Evolutionary conservation across 2,888 invertebrate genomes (phyloP).

Genomic region (Linnaemya vulpina): DNA sequence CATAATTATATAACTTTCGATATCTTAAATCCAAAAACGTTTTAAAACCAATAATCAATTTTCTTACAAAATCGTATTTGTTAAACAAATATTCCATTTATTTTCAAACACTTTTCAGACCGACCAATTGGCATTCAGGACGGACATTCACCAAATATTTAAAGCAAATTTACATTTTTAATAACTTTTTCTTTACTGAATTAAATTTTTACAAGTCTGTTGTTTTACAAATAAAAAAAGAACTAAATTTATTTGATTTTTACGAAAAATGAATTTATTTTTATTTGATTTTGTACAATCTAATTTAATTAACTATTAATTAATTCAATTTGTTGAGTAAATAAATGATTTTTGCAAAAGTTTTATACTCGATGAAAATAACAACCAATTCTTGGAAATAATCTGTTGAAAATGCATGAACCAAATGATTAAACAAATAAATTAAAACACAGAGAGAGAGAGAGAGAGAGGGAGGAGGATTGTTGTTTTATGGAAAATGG

Average conservation of each 20-base stretch:
- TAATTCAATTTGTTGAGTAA: constrained; percentile 59
- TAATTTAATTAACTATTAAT: constrained; percentile 37
- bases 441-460: too few species aligned
- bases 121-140: constrained; percentile 80
- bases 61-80: constrained; percentile 9
- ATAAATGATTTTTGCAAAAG: constrained; percentile 56
- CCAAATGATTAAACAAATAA: constrained; percentile 46
- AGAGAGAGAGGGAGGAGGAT: too few species aligned
- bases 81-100: constrained; percentile 61
- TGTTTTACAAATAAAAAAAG: constrained; percentile 21
- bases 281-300: constrained; percentile 28
- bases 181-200: constrained; percentile 23
- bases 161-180: constrained; percentile 41
- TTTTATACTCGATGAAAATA: constrained; percentile 1
- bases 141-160: constrained; percentile 80
- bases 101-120: constrained; percentile 5
- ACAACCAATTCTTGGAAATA: constrained; percentile 37
- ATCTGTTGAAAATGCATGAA: constrained; percentile 41
- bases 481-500: constrained; percentile 60
- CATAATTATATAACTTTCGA: neutral
- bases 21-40: too few species aligned
- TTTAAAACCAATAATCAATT: neutral
- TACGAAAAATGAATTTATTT: constrained; percentile 12
- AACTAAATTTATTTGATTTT: constrained; percentile 38
- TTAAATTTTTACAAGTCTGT: constrained; percentile 8